Conservation (phyloP, 2,797 vertebrate genomes). For the Acanthurus lineatus region DNA sequence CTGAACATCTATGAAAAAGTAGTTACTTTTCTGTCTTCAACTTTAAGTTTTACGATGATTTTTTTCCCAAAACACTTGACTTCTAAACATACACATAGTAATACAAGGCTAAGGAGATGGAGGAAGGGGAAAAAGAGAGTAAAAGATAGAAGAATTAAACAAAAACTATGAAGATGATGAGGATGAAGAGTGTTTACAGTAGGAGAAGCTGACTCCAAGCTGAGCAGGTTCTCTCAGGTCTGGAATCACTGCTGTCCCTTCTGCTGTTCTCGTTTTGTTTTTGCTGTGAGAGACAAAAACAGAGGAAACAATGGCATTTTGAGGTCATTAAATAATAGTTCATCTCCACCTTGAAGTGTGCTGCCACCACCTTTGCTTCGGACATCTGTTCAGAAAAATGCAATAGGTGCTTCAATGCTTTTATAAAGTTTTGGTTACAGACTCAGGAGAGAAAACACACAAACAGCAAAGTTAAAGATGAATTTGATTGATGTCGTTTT, state of each 20-base stretch:
- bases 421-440: too few relatives aligned
- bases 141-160: neutral
- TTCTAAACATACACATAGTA: neutral
- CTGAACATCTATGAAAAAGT: neutral
- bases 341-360: too few relatives aligned
- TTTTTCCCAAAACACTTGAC: neutral
- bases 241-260: conserved; percentile 85
- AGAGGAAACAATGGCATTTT: neutral
- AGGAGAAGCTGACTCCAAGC: conserved; percentile 90
- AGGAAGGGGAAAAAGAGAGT: neutral
- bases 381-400: too few relatives aligned
- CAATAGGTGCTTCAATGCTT: too few relatives aligned
- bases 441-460: too few relatives aligned
- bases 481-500: too few relatives aligned
- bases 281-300: conserved; percentile 81
- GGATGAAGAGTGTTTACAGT: conserved; percentile 83
- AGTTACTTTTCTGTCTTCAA: neutral
- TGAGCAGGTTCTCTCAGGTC: conserved; percentile 87
- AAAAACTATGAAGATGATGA: neutral
- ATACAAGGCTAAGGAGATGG: neutral
- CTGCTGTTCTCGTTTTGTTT: conserved; percentile 76
- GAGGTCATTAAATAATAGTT: neutral
- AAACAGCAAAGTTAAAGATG: too few relatives aligned
- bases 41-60: neutral
- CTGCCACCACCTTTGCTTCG: too few relatives aligned